Evolutionary conservation across 2,797 vertebrate genomes (phyloP).

Genomic region (Artibeus jamaicensis): DNA sequence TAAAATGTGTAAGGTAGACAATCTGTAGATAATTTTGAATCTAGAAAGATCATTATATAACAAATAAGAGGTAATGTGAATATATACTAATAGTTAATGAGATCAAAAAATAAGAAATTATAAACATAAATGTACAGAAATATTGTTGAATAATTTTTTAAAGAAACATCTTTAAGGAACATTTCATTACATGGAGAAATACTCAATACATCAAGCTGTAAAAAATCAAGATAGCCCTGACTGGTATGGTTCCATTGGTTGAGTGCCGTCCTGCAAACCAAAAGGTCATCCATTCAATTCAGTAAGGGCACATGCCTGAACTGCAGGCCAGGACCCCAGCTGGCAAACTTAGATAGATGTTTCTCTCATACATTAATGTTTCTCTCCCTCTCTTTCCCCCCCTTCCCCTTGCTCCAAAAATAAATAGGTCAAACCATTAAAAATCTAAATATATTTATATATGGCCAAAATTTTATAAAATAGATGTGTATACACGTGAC

Average conservation of each 20-base stretch:
- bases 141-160: background rate
- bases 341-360: background rate
- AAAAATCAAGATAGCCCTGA: background rate
- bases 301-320: background rate
- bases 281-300: background rate
- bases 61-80: background rate
- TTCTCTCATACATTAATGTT: background rate
- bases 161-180: background rate
- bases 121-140: background rate
- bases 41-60: constrained; percentile 14
- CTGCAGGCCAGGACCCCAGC: background rate
- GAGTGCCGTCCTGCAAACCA: background rate
- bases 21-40: constrained; percentile 40
- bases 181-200: background rate
- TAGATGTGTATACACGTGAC: background rate
- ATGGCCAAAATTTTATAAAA: constrained; percentile 27
- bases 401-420: background rate
- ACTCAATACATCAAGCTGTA: background rate
- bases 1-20: background rate
- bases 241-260: background rate
- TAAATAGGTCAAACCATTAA: background rate
- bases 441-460: constrained; percentile 6
- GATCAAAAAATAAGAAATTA: background rate
- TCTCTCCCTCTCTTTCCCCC: no score
- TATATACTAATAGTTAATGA: background rate